A percentile compares a stretch with the other conserved stretches of the same genome.
Evolutionary conservation across 1,140 invertebrate genomes (phyloP).

Genomic region (Calycopis cecrops): DNA sequence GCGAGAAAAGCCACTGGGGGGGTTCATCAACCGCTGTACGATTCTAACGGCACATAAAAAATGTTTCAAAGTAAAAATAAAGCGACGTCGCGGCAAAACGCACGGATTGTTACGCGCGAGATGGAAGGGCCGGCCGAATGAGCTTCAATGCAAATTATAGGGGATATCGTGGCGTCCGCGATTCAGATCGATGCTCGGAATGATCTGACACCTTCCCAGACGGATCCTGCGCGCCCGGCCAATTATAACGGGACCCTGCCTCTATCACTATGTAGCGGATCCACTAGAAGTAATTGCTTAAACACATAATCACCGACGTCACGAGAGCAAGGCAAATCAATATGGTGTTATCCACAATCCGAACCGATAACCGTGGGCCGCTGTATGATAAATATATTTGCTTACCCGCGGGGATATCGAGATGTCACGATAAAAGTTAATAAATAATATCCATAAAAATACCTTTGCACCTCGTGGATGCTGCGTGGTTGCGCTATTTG

Average conservation of each 20-base stretch:
- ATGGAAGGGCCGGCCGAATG: conserved; percentile 27
- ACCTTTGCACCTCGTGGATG: conserved; percentile 12
- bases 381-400: conserved; percentile 22
- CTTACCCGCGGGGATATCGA: conserved; percentile 10
- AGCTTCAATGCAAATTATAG: conserved; percentile 37
- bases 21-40: conserved; percentile 5
- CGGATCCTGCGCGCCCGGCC: conserved; percentile 30
- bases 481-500: not conserved
- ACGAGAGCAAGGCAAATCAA: conserved; percentile 37
- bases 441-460: conserved; percentile 21
- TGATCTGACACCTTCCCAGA: conserved; percentile 39
- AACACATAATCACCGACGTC: conserved; percentile 40
- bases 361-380: conserved; percentile 24
- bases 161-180: conserved; percentile 26
- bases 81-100: too few species aligned
- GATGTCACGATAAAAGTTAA: conserved; percentile 16
- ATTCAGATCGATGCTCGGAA: conserved; percentile 26
- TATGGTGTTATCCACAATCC: conserved; percentile 31
- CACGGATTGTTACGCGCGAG: conserved; percentile 5
- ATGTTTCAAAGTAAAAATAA: conserved; percentile 11
- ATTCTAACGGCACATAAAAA: conserved; percentile 11
- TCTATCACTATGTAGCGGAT: conserved; percentile 34
- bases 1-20: not conserved
- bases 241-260: conserved; percentile 45
- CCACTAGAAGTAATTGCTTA: conserved; percentile 39